Percentiles rank a stretch among this genome's conserved stretches.
These are phyloP conservation scores for Trochalopteron elliotii DNA, from an alignment of 2,113 vertebrate species.

Conservation along the genomic window DNA sequence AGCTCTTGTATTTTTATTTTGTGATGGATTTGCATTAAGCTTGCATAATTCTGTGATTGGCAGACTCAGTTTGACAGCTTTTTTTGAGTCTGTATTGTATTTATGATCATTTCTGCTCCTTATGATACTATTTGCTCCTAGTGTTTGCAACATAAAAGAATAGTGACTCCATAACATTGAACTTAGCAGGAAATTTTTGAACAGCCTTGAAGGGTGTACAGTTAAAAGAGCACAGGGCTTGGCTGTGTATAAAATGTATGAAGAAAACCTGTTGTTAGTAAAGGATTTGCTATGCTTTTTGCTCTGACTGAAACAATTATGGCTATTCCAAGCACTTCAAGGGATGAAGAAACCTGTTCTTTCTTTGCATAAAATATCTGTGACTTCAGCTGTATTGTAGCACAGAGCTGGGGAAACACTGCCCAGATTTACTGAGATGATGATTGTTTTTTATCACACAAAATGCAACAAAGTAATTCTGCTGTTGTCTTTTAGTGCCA, in stretches of 20 bases:
- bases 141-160: neutral
- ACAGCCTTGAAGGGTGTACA: neutral
- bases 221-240: neutral
- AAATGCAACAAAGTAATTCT: neutral
- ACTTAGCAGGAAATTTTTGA: neutral
- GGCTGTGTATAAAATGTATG: neutral
- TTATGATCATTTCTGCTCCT: neutral
- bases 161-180: neutral
- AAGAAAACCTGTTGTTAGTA: neutral
- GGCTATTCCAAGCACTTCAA: neutral
- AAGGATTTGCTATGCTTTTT: conserved; percentile 7
- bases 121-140: neutral
- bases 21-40: neutral
- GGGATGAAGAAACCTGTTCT: neutral
- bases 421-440: neutral
- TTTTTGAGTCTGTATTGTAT: neutral
- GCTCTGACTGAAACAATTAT: neutral
- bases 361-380: neutral
- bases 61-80: neutral
- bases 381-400: neutral
- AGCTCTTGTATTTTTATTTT: neutral
- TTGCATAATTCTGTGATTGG: neutral
- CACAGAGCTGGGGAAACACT: neutral
- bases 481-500: neutral
- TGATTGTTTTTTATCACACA: neutral